Percentiles rank a stretch among this genome's conserved stretches.
These are phyloP conservation scores for Agrochola macilenta DNA, from an alignment of 2,888 invertebrate species.

Conservation along the genomic window DNA sequence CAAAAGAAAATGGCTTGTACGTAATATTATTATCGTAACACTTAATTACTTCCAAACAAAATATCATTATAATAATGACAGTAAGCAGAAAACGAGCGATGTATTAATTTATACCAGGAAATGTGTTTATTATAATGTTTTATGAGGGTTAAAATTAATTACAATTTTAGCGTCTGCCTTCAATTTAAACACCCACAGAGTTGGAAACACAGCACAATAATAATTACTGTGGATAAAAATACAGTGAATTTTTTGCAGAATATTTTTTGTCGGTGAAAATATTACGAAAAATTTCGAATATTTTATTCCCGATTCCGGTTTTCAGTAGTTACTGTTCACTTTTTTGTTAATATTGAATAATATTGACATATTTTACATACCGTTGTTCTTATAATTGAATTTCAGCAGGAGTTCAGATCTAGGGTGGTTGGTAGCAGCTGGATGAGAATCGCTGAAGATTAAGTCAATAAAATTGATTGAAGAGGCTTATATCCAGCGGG, in stretches of 20 bases:
- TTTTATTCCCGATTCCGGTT: constrained; percentile 2
- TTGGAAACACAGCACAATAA: constrained; percentile 15
- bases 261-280: not conserved
- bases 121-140: constrained; percentile 55
- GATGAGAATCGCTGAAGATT: not conserved
- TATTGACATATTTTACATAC: not conserved
- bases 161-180: constrained; percentile 48
- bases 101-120: constrained; percentile 35
- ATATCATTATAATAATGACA: constrained; percentile 29
- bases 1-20: not conserved
- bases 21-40: not conserved
- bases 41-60: constrained; percentile 15
- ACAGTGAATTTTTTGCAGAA: not conserved
- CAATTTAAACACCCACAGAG: constrained; percentile 39
- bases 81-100: constrained; percentile 29
- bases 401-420: not conserved
- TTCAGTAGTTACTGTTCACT: not conserved
- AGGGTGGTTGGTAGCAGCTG: not conserved
- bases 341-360: constrained; percentile 1
- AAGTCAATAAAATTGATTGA: not conserved
- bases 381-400: not conserved
- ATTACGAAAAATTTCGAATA: not conserved
- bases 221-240: constrained; percentile 17
- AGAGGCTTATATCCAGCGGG: not conserved
- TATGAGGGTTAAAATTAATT: constrained; percentile 57